phyloP scores from a whole-genome alignment of 2,113 vertebrate species.

The Bambusicola thoracicus region DNA sequence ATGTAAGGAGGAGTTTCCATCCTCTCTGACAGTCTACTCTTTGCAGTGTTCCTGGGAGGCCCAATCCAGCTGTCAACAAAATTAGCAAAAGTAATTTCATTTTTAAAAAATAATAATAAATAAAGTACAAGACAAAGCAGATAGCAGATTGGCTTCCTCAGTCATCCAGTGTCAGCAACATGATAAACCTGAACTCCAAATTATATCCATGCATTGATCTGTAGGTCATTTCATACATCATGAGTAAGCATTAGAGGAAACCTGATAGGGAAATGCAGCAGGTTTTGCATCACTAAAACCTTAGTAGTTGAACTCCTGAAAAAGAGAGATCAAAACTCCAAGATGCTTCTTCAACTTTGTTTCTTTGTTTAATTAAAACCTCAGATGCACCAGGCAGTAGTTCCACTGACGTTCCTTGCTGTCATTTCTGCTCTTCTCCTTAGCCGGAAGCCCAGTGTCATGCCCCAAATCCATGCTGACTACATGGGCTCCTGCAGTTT shows the following conservation, averaged over 20 bases:
- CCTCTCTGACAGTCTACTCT: background rate
- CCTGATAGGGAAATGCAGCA: background rate
- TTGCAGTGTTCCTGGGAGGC: background rate
- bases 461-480: background rate
- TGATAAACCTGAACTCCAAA: background rate
- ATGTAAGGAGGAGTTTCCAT: background rate
- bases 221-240: background rate
- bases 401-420: background rate
- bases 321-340: background rate
- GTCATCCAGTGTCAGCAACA: background rate
- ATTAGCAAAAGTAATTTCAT: background rate
- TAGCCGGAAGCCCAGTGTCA: background rate
- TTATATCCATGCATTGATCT: background rate
- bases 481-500: background rate
- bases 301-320: background rate
- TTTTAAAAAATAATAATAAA: background rate
- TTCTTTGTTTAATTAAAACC: background rate
- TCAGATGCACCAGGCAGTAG: background rate
- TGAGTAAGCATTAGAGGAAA: background rate
- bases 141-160: background rate
- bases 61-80: background rate
- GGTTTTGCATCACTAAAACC: background rate
- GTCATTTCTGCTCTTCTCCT: fast-evolving
- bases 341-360: background rate
- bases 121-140: background rate